These are phyloP conservation scores for Aphelocoma californica DNA, from an alignment of 2,797 vertebrate species.

Conservation along the genomic window DNA sequence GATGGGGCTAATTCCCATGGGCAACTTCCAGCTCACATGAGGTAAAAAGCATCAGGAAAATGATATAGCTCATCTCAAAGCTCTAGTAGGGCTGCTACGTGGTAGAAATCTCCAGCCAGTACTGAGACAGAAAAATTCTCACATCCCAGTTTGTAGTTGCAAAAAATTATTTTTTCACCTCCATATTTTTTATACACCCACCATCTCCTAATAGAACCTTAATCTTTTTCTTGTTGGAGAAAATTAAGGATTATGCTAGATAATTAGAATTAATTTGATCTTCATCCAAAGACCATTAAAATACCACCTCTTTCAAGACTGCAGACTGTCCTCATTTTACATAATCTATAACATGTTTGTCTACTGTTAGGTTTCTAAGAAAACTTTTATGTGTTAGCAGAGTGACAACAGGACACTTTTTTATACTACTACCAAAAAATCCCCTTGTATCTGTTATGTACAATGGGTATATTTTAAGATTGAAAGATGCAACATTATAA, in stretches of 20 bases:
- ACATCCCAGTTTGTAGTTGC: background rate
- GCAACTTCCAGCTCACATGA: background rate
- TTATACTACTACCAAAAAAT: background rate
- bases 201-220: background rate
- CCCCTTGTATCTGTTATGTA: background rate
- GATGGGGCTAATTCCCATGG: background rate
- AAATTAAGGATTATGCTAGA: background rate
- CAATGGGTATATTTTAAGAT: background rate
- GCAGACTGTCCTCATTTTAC: background rate
- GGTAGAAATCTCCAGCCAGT: background rate
- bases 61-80: background rate
- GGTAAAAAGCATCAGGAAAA: background rate
- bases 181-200: background rate
- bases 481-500: background rate
- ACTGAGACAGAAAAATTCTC: background rate
- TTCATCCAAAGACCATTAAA: background rate
- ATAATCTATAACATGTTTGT: background rate
- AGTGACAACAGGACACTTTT: background rate
- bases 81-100: background rate
- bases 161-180: background rate
- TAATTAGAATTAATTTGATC: background rate
- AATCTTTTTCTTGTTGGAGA: background rate
- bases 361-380: background rate
- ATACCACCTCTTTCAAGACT: background rate
- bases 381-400: background rate